Conservation (phyloP, 2,113 vertebrate species). For the Perccottus glenii region DNA sequence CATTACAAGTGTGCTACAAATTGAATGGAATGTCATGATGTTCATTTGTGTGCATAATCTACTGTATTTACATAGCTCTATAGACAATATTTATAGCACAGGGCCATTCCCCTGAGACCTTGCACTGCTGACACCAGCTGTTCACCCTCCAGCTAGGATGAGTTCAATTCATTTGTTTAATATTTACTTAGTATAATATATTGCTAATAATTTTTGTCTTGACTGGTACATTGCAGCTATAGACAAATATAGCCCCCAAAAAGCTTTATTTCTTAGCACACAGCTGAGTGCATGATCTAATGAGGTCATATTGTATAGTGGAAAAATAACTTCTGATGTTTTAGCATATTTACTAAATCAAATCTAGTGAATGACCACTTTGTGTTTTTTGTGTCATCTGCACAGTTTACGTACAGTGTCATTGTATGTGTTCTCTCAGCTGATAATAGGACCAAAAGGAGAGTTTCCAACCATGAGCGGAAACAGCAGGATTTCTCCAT, state of each 20-base stretch:
- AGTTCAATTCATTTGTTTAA: conserved; percentile 12
- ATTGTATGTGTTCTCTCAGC: conserved; percentile 75
- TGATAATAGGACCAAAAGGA: conserved; percentile 90
- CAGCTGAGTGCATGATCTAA: background rate
- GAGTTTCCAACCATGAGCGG: conserved; percentile 89
- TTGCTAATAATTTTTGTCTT: conserved; percentile 19
- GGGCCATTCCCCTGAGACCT: conserved; percentile 35
- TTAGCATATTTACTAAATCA: background rate
- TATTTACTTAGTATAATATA: conserved; percentile 14
- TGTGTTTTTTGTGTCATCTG: conserved; percentile 3
- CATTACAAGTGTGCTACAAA: conserved; percentile 15
- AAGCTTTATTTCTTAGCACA: background rate
- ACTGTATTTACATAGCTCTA: conserved; percentile 10
- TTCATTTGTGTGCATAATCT: background rate
- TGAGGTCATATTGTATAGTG: background rate
- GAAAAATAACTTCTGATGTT: background rate
- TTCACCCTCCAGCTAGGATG: conserved; percentile 26
- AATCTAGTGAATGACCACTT: background rate
- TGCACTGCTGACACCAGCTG: conserved; percentile 40
- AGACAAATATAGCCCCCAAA: background rate
- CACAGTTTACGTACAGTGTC: background rate
- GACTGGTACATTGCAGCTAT: background rate
- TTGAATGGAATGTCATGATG: conserved; percentile 30
- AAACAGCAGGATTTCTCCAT: conserved; percentile 95
- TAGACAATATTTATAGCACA: conserved; percentile 22